Conservation (phyloP, 2,113 vertebrate species). For the Oncorhynchus keta region DNA sequence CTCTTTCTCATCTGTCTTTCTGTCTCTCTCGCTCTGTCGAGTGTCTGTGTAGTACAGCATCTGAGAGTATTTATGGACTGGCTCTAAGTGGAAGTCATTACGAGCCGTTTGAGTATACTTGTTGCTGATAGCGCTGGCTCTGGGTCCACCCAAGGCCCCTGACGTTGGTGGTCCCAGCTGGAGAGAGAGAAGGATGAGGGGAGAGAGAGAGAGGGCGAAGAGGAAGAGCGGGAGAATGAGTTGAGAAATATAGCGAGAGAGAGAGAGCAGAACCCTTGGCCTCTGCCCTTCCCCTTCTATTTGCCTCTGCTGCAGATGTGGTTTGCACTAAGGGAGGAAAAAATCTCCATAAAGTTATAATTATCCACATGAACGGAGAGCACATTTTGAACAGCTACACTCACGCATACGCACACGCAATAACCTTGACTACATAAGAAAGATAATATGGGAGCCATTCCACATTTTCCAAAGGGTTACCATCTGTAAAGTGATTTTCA, state of each 20-base stretch:
- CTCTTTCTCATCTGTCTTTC: slow-evolving; percentile 42
- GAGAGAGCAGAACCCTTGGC: slow-evolving; percentile 45
- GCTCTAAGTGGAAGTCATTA: slow-evolving; percentile 76
- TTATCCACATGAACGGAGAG: slow-evolving; percentile 71
- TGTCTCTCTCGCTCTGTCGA: slow-evolving; percentile 46
- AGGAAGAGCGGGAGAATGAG: slow-evolving; percentile 35
- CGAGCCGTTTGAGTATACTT: slow-evolving; percentile 68
- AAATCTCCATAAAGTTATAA: slow-evolving; percentile 73
- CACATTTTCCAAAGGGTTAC: slow-evolving; percentile 25
- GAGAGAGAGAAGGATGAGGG: background rate
- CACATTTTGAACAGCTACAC: slow-evolving; percentile 61
- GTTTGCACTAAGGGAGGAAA: slow-evolving; percentile 58
- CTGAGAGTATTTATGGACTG: slow-evolving; percentile 76
- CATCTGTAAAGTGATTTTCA: background rate
- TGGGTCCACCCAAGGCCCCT: slow-evolving; percentile 62
- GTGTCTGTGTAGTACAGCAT: slow-evolving; percentile 37
- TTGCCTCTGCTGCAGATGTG: slow-evolving; percentile 72
- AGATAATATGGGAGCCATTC: slow-evolving; percentile 6
- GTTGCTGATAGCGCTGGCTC: slow-evolving; percentile 62
- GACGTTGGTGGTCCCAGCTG: slow-evolving; percentile 64
- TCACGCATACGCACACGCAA: slow-evolving; percentile 35
- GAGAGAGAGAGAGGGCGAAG: background rate
- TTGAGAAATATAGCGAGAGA: background rate
- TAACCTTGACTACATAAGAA: slow-evolving; percentile 18
- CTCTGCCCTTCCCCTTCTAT: slow-evolving; percentile 67